Evolutionary conservation across 2,113 vertebrate genomes (phyloP).

Genomic region (Morone chrysops): DNA sequence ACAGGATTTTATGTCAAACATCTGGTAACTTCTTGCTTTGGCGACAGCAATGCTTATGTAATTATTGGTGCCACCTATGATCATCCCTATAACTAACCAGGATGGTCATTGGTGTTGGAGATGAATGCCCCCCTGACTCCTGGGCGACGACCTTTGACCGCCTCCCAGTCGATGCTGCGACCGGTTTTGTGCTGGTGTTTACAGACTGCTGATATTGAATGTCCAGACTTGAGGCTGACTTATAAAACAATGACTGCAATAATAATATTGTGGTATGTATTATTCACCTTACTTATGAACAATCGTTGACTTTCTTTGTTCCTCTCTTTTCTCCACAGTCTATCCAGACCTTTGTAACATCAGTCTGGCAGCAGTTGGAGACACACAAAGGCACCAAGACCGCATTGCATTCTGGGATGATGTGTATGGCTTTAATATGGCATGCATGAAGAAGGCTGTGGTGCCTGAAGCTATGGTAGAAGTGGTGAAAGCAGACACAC

Average conservation of each 20-base stretch:
- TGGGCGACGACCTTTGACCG: not conserved
- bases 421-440: slow-evolving; percentile 96
- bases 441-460: slow-evolving; percentile 95
- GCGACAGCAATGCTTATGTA: too few relatives aligned
- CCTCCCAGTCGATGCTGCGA: not conserved
- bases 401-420: slow-evolving; percentile 94
- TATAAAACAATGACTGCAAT: not conserved
- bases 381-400: slow-evolving; percentile 85
- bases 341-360: slow-evolving; percentile 95
- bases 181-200: not conserved
- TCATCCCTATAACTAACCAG: not conserved
- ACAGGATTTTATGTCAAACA: not conserved
- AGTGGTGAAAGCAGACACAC: slow-evolving; percentile 85
- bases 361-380: slow-evolving; percentile 90
- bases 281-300: not conserved
- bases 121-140: not conserved
- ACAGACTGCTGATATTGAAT: not conserved
- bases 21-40: not conserved
- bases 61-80: too few relatives aligned
- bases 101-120: not conserved
- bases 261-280: not conserved
- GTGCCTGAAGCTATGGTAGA: slow-evolving; percentile 92
- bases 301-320: not conserved
- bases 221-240: not conserved
- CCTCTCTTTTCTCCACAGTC: slow-evolving; percentile 80